Evolutionary conservation across 2,797 vertebrate species (phyloP), one percentile per base, ranked within the genome.

Genomic region (Mormyrops boulengeri): DNA sequence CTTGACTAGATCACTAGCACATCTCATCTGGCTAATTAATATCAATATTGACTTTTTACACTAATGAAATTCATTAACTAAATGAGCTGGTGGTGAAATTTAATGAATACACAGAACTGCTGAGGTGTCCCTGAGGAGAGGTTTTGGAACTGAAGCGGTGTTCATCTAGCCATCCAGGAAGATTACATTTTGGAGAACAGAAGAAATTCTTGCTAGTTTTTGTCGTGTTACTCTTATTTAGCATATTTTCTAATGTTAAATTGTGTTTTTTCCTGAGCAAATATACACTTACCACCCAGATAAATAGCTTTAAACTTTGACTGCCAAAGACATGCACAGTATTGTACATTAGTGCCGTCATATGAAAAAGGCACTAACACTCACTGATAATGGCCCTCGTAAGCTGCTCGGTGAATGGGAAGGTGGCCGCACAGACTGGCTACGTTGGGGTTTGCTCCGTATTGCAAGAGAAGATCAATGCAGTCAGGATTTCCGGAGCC

Each of bases 351-450:
- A 84, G 47, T 84, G 80, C 3, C 9, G 19, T 84, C 41, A 22
- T 84, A 60, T 0, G 17, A 34, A 85, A 69, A 57, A 4, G 26
- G 8, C 22, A 26, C 50, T 87, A 60, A 85, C 91, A 94, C 97
- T 97, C 92, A 98, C 97, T 97, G 93, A 88, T 96, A 97, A 94
- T 98, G 96, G 7, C 97, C 97, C 93, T 97, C 96, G 2, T 97
- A 97, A 17, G 97, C 96, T 0, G 96, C 96, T 90, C 96, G 94
- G 93, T 97, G 97, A 93, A 98, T 96, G 62, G 97, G 97, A 90
- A 98, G 96, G 89, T 97, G 95, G 50, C 93, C 96, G 89, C 96
- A 95, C 73, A 95, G 94, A 91, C 95, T 97, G 77, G 97, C 96
- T 44, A 97, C 91, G 0, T 96, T 98, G 0, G 96, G 95, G 88